Evolutionary conservation across 2,797 vertebrate genomes (phyloP).

Genomic region (Eulemur mongoz): DNA sequence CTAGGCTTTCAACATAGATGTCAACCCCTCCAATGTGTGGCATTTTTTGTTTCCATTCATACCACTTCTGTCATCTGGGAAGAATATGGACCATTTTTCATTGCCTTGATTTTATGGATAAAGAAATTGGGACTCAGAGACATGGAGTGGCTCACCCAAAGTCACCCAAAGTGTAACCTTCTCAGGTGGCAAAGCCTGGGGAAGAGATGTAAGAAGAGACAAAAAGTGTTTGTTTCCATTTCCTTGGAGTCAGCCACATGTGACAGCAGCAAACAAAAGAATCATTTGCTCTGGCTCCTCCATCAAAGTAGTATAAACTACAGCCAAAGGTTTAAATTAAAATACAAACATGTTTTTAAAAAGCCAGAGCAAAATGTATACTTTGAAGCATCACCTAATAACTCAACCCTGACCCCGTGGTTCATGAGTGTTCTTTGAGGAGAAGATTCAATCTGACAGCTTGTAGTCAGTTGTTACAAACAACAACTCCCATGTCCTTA

Average conservation of each 20-base stretch:
- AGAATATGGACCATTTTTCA: background rate
- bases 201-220: background rate
- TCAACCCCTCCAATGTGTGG: background rate
- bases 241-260: background rate
- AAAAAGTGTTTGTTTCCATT: background rate
- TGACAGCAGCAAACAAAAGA: background rate
- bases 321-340: background rate
- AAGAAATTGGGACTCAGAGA: background rate
- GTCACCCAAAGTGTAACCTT: background rate
- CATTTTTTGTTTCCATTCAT: background rate
- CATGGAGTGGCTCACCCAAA: background rate
- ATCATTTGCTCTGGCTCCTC: background rate
- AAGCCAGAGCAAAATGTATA: background rate
- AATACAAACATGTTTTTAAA: background rate
- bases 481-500: background rate
- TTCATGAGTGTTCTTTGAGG: background rate
- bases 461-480: background rate
- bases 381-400: background rate
- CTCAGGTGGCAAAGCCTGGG: background rate
- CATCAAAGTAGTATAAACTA: background rate
- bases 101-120: background rate
- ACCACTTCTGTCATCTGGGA: background rate
- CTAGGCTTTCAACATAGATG: background rate
- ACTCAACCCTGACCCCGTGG: background rate
- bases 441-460: background rate